These are phyloP conservation scores for Thamnophis sirtalis DNA, from an alignment of 2,113 vertebrate genomes.

Conservation along the genomic window DNA sequence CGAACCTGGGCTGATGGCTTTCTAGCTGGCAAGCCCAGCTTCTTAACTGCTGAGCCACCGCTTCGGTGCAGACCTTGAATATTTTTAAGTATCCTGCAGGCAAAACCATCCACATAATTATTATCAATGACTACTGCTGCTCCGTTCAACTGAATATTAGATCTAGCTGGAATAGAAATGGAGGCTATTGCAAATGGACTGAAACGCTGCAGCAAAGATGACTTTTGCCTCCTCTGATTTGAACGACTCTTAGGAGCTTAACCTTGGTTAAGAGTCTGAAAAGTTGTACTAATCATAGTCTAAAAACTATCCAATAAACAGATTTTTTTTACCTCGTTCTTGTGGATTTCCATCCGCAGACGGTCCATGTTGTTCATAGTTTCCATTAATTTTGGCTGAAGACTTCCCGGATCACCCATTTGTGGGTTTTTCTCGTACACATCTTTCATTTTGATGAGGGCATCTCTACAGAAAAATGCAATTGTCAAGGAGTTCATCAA, in stretches of 20 bases:
- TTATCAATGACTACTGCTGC: background rate
- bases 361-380: conserved; percentile 95
- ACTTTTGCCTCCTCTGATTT: background rate
- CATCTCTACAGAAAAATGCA: conserved; percentile 76
- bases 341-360: conserved; percentile 93
- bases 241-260: background rate
- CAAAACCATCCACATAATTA: background rate
- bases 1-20: background rate
- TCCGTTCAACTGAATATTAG: background rate
- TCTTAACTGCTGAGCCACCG: background rate
- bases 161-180: background rate
- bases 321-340: conserved; percentile 87
- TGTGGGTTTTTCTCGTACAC: conserved; percentile 98
- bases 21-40: background rate
- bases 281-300: background rate
- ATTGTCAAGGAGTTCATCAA: background rate
- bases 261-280: background rate
- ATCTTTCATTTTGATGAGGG: conserved; percentile 99
- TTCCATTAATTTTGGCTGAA: conserved; percentile 94
- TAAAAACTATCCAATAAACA: conserved; percentile 30
- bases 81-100: background rate
- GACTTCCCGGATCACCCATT: conserved; percentile 94
- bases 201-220: background rate
- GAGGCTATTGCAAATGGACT: background rate
- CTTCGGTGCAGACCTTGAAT: background rate